Percentiles rank a stretch among this genome's conserved stretches.
These are phyloP conservation scores for Andricus curvator DNA, from an alignment of 2,888 invertebrate genomes.

Conservation along the genomic window DNA sequence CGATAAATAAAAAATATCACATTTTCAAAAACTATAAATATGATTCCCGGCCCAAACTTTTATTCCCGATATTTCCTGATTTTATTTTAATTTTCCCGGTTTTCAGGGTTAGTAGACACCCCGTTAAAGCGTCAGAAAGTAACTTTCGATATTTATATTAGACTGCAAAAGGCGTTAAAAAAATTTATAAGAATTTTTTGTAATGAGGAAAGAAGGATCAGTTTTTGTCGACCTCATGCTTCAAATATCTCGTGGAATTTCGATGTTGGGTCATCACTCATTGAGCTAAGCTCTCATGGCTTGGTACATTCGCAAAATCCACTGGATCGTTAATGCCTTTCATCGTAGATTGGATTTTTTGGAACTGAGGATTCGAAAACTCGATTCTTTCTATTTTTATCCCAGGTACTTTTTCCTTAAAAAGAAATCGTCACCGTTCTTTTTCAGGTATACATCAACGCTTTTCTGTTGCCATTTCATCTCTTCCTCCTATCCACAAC, in stretches of 20 bases:
- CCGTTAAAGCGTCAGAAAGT: too few relatives aligned
- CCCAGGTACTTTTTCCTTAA: neutral
- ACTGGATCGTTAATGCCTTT: slow-evolving; percentile 14
- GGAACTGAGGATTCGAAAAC: neutral
- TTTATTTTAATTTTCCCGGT: too few relatives aligned
- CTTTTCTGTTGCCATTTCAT: neutral
- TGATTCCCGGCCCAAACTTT: too few relatives aligned
- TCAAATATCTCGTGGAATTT: slow-evolving; percentile 18
- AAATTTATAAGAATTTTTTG: too few relatives aligned
- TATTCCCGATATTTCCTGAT: too few relatives aligned
- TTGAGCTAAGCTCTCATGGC: slow-evolving; percentile 30
- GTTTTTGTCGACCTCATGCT: slow-evolving; percentile 2
- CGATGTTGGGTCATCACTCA: slow-evolving; percentile 31
- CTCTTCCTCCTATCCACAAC: neutral
- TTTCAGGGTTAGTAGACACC: too few relatives aligned
- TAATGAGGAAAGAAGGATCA: neutral
- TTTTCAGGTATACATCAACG: slow-evolving; percentile 7
- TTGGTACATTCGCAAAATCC: slow-evolving; percentile 18
- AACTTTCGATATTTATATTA: too few relatives aligned
- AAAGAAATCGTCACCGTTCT: neutral
- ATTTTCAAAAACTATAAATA: too few relatives aligned
- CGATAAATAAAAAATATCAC: too few relatives aligned
- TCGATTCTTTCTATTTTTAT: slow-evolving; percentile 12
- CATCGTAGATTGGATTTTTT: slow-evolving; percentile 30
- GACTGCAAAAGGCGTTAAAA: too few relatives aligned